phyloP scores from a whole-genome alignment of 2,888 invertebrate species.

The Malthinus seriepunctatus region DNA sequence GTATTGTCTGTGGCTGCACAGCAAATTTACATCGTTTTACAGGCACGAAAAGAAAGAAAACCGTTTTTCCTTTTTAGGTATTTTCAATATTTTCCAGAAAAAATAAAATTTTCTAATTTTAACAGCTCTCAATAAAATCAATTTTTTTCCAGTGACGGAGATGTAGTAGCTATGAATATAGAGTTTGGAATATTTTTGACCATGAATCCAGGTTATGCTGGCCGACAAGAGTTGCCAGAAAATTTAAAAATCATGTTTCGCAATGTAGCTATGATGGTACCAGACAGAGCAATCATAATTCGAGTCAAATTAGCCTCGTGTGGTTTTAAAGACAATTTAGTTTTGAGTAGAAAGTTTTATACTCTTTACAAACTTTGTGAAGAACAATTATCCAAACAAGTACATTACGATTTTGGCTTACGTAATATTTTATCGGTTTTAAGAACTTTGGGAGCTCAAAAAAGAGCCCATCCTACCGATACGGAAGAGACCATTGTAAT shows the following conservation, averaged over 20 bases:
- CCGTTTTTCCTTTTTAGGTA: constrained; percentile 62
- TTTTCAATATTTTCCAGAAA: neutral
- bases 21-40: constrained; percentile 78
- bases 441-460: constrained; percentile 79
- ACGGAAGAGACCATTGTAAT: constrained; percentile 90
- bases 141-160: constrained; percentile 70
- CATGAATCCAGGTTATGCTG: constrained; percentile 93
- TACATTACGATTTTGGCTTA: constrained; percentile 85
- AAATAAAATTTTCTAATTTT: too few species aligned
- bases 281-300: constrained; percentile 89
- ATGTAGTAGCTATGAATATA: constrained; percentile 76
- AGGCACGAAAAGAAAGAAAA: constrained; percentile 66
- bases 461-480: constrained; percentile 72
- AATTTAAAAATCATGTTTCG: constrained; percentile 89
- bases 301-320: constrained; percentile 88
- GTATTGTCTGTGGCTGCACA: constrained; percentile 92
- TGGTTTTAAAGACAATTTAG: constrained; percentile 86
- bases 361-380: constrained; percentile 87
- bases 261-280: constrained; percentile 93
- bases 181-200: constrained; percentile 88
- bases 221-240: constrained; percentile 87
- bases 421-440: constrained; percentile 81
- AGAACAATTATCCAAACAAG: constrained; percentile 86
- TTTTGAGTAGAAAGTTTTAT: constrained; percentile 80
- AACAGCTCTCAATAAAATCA: too few species aligned